Evolutionary conservation across 2,888 invertebrate species (phyloP).

Genomic region (Drosophila algonquin): DNA sequence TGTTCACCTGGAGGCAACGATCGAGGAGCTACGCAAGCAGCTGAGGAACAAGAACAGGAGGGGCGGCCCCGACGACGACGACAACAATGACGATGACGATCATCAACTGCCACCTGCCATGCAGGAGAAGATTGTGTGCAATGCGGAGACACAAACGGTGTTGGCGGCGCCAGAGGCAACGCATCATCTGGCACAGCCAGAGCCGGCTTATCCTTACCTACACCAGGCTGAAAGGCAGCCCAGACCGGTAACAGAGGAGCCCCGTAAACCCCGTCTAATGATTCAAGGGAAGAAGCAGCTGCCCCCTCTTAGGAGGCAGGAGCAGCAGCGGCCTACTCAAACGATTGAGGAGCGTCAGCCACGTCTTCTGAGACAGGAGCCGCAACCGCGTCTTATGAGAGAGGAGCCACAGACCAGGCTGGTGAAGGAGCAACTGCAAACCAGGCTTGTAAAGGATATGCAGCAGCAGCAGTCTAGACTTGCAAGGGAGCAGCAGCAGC

Average conservation of each 20-base stretch:
- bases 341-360: background rate
- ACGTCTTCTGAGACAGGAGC: background rate
- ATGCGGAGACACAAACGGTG: constrained; percentile 55
- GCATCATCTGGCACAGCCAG: constrained; percentile 5
- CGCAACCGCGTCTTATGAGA: background rate
- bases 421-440: background rate
- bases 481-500: background rate
- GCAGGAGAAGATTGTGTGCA: constrained; percentile 60
- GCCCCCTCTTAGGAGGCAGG: background rate
- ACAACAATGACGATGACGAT: constrained; percentile 49
- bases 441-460: background rate
- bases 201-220: constrained; percentile 1
- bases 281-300: background rate
- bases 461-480: background rate
- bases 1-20: constrained; percentile 65
- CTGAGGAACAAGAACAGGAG: constrained; percentile 60
- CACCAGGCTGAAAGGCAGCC: constrained; percentile 1
- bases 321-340: background rate
- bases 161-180: background rate
- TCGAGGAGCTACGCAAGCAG: constrained; percentile 69
- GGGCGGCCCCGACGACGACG: constrained; percentile 6
- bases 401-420: background rate
- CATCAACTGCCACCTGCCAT: constrained; percentile 60
- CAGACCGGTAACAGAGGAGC: background rate
- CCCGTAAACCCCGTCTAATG: background rate